Evolutionary conservation across 2,113 vertebrate species (phyloP).

Genomic region (Lagopus muta): DNA sequence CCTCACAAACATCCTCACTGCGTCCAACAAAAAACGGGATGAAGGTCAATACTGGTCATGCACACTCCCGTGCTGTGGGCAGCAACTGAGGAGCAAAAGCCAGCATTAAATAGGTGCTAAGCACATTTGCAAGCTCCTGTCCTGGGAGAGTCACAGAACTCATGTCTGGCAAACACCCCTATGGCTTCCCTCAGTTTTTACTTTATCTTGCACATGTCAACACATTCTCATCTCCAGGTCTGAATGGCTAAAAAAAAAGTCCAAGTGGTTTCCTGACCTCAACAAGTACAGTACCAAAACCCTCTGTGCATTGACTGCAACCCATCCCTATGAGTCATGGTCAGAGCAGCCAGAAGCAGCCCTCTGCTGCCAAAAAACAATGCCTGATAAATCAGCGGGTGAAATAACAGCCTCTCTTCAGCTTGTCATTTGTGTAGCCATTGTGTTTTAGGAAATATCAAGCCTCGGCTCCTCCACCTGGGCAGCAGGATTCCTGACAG

Average conservation of each 20-base stretch:
- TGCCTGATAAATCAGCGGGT: neutral
- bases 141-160: neutral
- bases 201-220: neutral
- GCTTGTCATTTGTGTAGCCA: neutral
- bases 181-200: neutral
- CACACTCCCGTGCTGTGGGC: neutral
- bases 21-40: neutral
- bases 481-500: neutral
- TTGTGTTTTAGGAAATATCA: neutral
- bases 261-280: neutral
- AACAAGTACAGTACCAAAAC: neutral
- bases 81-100: neutral
- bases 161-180: neutral
- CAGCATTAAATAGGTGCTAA: fast-evolving
- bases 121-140: neutral
- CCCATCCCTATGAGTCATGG: neutral
- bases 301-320: neutral
- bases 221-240: fast-evolving
- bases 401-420: neutral
- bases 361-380: neutral
- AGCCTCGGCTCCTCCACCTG: neutral
- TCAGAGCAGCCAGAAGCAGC: neutral
- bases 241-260: neutral
- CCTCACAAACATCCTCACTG: neutral
- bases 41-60: neutral